These are phyloP conservation scores for Neostethus bicornis DNA, from an alignment of 2,797 vertebrate species.

Conservation along the genomic window DNA sequence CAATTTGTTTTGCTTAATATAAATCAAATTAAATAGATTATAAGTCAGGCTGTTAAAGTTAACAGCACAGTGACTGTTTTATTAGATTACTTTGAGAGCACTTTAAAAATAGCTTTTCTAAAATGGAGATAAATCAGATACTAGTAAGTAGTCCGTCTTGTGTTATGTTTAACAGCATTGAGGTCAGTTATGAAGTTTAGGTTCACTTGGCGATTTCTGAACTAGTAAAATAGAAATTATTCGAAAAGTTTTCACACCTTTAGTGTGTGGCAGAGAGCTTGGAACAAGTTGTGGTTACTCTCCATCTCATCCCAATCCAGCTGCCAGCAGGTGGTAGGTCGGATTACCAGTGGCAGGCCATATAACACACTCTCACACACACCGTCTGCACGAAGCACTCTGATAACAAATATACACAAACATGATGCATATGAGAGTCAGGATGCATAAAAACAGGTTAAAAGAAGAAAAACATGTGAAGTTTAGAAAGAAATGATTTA, in stretches of 20 bases:
- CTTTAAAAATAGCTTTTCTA: too few species aligned
- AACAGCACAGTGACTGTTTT: too few species aligned
- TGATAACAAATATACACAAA: slow-evolving; percentile 60
- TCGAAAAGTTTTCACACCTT: slow-evolving; percentile 73
- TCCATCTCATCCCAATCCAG: slow-evolving; percentile 97
- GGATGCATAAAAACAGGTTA: not conserved
- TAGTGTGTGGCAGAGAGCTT: slow-evolving; percentile 88
- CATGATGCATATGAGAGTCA: not conserved
- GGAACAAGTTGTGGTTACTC: slow-evolving; percentile 88
- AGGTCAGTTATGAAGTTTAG: too few species aligned
- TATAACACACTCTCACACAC: slow-evolving; percentile 91
- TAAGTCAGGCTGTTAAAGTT: not conserved
- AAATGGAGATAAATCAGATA: too few species aligned
- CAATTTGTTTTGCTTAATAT: not conserved
- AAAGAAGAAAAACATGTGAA: not conserved
- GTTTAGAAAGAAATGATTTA: not conserved
- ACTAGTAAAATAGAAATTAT: too few species aligned
- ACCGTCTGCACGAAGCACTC: slow-evolving; percentile 84
- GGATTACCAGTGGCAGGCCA: slow-evolving; percentile 87
- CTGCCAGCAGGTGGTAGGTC: slow-evolving; percentile 90
- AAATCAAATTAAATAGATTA: not conserved
- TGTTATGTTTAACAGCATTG: too few species aligned
- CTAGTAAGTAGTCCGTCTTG: too few species aligned
- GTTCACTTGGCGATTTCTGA: too few species aligned
- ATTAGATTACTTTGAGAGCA: too few species aligned